Conservation (phyloP, 2,888 invertebrate genomes). For the Tridacna gigas region DNA sequence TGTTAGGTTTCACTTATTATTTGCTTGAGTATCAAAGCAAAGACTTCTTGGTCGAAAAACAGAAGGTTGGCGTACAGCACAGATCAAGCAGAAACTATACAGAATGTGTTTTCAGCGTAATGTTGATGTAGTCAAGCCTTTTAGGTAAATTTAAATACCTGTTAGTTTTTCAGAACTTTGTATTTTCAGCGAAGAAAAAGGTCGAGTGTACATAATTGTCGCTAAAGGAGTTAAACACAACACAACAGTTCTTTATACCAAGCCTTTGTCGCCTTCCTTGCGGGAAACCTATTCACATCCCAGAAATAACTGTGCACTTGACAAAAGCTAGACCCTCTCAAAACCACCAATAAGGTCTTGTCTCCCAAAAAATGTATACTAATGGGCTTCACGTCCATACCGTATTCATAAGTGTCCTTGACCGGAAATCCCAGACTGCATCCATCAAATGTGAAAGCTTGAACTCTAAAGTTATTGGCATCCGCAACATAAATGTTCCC, state of each 20-base stretch:
- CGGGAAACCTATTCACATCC: slow-evolving; percentile 44
- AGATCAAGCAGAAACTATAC: too few relatives aligned
- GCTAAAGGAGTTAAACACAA: not conserved
- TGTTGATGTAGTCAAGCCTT: too few relatives aligned
- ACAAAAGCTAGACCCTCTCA: slow-evolving; percentile 69
- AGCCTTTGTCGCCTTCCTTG: not conserved
- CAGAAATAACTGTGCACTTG: slow-evolving; percentile 70
- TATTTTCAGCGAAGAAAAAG: too few relatives aligned
- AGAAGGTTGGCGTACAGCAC: too few relatives aligned
- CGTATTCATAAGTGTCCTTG: slow-evolving; percentile 68
- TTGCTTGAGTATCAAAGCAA: too few relatives aligned
- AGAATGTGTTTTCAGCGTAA: too few relatives aligned
- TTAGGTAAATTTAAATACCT: too few relatives aligned
- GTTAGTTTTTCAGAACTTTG: too few relatives aligned
- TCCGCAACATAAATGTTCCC: slow-evolving; percentile 80
- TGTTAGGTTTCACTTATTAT: too few relatives aligned
- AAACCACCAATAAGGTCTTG: slow-evolving; percentile 65
- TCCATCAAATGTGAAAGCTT: slow-evolving; percentile 74
- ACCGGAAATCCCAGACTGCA: slow-evolving; percentile 68
- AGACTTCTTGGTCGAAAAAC: too few relatives aligned
- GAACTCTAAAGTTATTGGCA: slow-evolving; percentile 77
- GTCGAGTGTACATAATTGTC: too few relatives aligned
- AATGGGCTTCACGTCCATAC: slow-evolving; percentile 71
- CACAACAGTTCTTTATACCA: slow-evolving; percentile 3
- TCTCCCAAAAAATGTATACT: slow-evolving; percentile 63